Evolutionary conservation across 92 coral and sea anemone genomes (phyloP).

Genomic region (Epizoanthus illoricatus): DNA sequence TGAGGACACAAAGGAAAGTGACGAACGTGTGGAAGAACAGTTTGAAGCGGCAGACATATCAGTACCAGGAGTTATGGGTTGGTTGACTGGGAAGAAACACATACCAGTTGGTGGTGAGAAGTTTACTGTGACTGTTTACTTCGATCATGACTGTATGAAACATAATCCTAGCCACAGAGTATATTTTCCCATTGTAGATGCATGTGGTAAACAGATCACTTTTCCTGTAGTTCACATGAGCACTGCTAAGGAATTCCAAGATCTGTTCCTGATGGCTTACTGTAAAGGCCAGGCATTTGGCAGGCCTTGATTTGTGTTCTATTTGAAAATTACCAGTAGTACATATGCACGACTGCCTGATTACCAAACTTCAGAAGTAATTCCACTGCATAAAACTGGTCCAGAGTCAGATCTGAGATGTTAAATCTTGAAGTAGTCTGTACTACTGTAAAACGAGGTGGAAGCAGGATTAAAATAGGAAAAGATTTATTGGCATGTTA

Average conservation of each 20-base stretch:
- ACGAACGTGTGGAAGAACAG: constrained; percentile 21
- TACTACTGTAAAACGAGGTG: too few relatives aligned
- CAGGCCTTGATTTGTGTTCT: constrained; percentile 8
- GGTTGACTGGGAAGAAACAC: constrained; percentile 46
- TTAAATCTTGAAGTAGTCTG: too few relatives aligned
- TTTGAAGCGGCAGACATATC: constrained; percentile 35
- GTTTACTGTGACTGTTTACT: constrained; percentile 34
- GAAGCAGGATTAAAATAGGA: too few relatives aligned
- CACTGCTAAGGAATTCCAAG: constrained; percentile 21
- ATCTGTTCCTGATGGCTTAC: constrained; percentile 36
- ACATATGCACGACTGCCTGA: too few relatives aligned
- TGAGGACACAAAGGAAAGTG: constrained; percentile 17
- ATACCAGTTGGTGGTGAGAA: constrained; percentile 26
- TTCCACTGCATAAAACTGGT: too few relatives aligned
- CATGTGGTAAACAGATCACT: constrained; percentile 38
- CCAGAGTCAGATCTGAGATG: too few relatives aligned
- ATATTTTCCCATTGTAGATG: constrained; percentile 43
- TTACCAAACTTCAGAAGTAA: too few relatives aligned
- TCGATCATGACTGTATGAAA: constrained; percentile 38
- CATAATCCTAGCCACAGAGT: constrained; percentile 41
- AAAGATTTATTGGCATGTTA: too few relatives aligned
- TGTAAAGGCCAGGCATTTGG: constrained; percentile 28
- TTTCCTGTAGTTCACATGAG: constrained; percentile 34
- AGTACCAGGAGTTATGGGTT: constrained; percentile 36
- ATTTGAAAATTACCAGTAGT: too few relatives aligned